These are phyloP conservation scores for Drosophila pectinifera DNA, from an alignment of 1,140 invertebrate species.

Conservation along the genomic window DNA sequence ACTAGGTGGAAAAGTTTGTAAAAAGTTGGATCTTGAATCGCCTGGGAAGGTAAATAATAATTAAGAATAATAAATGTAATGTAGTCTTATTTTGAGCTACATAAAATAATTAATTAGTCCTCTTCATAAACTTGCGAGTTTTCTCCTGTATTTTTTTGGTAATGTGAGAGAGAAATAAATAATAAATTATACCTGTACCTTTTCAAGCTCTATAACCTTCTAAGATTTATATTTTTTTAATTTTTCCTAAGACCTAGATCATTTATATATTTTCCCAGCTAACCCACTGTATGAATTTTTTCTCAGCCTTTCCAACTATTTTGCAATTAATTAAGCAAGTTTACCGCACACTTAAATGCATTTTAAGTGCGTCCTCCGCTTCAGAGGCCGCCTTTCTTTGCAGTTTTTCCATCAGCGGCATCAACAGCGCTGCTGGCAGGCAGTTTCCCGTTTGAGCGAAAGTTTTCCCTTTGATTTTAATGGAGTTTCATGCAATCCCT, in stretches of 20 bases:
- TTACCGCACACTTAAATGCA: slow-evolving; percentile 65
- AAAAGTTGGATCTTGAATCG: not conserved
- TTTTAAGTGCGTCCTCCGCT: slow-evolving; percentile 64
- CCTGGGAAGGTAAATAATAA: not conserved
- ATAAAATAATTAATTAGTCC: no score
- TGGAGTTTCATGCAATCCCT: slow-evolving; percentile 52
- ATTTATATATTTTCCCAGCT: not conserved
- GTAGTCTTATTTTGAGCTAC: not conserved
- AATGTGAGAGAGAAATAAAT: no score
- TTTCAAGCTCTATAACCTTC: no score
- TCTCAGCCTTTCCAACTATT: slow-evolving; percentile 36
- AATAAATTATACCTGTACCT: no score
- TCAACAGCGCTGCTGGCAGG: slow-evolving; percentile 2
- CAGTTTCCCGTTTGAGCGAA: slow-evolving; percentile 54
- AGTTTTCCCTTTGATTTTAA: slow-evolving; percentile 65
- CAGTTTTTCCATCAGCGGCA: slow-evolving; percentile 27
- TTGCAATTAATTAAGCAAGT: slow-evolving; percentile 81
- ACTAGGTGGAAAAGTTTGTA: slow-evolving; percentile 4
- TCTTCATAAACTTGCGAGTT: no score
- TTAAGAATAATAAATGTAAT: not conserved
- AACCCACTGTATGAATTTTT: slow-evolving; percentile 15
- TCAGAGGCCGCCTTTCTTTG: slow-evolving; percentile 42
- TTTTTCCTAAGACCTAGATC: not conserved
- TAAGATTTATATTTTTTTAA: not conserved
- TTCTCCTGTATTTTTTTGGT: no score